Conservation (phyloP, 1,140 invertebrate species). For the Bemisia tabaci region DNA sequence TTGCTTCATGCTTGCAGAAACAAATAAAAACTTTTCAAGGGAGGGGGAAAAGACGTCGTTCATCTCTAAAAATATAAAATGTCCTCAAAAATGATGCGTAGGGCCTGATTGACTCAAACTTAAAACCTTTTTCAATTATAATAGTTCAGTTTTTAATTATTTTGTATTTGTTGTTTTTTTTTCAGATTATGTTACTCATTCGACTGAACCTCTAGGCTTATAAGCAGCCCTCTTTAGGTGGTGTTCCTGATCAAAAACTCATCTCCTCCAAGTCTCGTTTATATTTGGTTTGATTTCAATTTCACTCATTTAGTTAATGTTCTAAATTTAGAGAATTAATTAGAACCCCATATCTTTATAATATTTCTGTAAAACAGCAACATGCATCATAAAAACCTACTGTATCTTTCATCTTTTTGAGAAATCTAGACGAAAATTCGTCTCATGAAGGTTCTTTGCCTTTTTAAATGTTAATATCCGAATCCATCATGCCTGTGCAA, state of each 20-base stretch:
- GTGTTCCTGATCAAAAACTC: too few species aligned
- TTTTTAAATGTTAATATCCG: too few species aligned
- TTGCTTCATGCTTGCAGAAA: too few species aligned
- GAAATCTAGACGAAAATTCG: too few species aligned
- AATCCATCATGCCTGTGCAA: too few species aligned
- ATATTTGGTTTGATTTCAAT: not conserved
- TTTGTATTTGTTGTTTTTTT: not conserved
- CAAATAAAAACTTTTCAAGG: too few species aligned
- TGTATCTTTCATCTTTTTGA: too few species aligned
- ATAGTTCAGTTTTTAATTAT: not conserved
- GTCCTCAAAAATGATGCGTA: not conserved
- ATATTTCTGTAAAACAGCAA: not conserved
- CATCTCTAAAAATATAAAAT: too few species aligned
- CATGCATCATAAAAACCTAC: not conserved
- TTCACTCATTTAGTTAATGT: not conserved
- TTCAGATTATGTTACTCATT: not conserved
- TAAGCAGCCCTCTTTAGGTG: too few species aligned
- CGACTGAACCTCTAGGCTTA: not conserved
- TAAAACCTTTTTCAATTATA: not conserved
- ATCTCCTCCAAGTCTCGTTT: not conserved
- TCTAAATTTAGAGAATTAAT: not conserved
- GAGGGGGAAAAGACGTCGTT: too few species aligned
- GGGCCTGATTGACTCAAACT: not conserved
- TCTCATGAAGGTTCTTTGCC: too few species aligned
- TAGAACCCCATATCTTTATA: not conserved